Percentiles rank a stretch among this genome's conserved stretches.
phyloP scores from a whole-genome alignment of 2,113 vertebrate genomes.

The Sylvilagus bachmani region DNA sequence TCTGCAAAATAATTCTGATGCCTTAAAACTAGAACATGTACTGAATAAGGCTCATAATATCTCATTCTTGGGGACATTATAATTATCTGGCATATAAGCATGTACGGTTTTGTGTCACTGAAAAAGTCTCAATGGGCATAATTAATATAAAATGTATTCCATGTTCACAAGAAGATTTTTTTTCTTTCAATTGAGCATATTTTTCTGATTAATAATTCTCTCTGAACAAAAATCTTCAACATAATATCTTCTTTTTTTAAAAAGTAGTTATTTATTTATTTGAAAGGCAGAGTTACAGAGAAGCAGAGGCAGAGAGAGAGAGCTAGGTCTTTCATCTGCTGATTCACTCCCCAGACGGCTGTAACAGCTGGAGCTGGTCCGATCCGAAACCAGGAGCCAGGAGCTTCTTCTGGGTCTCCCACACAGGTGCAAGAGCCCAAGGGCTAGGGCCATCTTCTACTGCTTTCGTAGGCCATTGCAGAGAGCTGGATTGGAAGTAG shows the following conservation, averaged over 20 bases:
- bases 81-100: constrained; percentile 72
- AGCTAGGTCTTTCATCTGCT: too few species aligned
- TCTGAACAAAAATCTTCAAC: constrained; percentile 79
- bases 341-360: too few species aligned
- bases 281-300: too few species aligned
- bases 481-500: not conserved
- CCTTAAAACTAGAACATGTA: constrained; percentile 51
- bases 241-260: constrained; percentile 42
- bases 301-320: too few species aligned
- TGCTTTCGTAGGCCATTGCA: too few species aligned
- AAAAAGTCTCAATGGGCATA: constrained; percentile 84
- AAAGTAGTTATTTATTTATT: too few species aligned
- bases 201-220: constrained; percentile 87
- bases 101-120: constrained; percentile 55
- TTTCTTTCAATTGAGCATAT: constrained; percentile 75
- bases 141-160: constrained; percentile 85
- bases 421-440: too few species aligned
- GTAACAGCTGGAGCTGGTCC: too few species aligned
- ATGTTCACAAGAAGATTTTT: constrained; percentile 79
- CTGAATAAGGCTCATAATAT: constrained; percentile 52
- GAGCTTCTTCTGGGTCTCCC: too few species aligned
- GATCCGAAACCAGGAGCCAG: too few species aligned
- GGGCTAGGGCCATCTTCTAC: too few species aligned
- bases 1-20: constrained; percentile 57
- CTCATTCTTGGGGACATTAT: constrained; percentile 75